Evolutionary conservation across 1,140 invertebrate genomes (phyloP).

Genomic region (Oscheius sp.): DNA sequence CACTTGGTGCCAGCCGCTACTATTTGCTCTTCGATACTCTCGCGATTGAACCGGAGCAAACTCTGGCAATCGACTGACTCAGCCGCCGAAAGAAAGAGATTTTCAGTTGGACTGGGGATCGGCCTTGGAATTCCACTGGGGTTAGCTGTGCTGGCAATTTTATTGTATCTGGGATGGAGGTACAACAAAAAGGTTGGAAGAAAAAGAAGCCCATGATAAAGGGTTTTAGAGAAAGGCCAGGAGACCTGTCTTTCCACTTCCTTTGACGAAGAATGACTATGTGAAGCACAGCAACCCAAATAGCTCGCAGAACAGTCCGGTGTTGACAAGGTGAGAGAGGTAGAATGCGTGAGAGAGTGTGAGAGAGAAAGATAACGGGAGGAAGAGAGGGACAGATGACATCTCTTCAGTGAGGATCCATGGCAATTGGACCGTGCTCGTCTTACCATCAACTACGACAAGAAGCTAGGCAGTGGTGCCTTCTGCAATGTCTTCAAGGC

Average conservation of each 20-base stretch:
- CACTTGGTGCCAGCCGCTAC: too few relatives aligned
- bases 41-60: too few relatives aligned
- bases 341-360: neutral
- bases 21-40: too few relatives aligned
- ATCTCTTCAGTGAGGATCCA: slow-evolving; percentile 21
- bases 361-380: too few relatives aligned
- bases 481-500: slow-evolving; percentile 51
- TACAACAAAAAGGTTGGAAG: slow-evolving; percentile 7
- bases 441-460: slow-evolving; percentile 45
- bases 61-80: too few relatives aligned
- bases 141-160: neutral
- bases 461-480: slow-evolving; percentile 48
- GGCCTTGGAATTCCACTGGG: slow-evolving; percentile 26
- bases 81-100: neutral
- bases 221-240: neutral
- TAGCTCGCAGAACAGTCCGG: neutral
- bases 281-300: slow-evolving; percentile 15
- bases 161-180: slow-evolving; percentile 13
- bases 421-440: slow-evolving; percentile 43
- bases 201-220: neutral
- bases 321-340: neutral
- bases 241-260: neutral
- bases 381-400: neutral
- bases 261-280: slow-evolving; percentile 20
- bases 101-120: slow-evolving; percentile 26